These are phyloP conservation scores for Pangasius krempfi DNA, from an alignment of 2,797 vertebrate genomes.

Conservation along the genomic window DNA sequence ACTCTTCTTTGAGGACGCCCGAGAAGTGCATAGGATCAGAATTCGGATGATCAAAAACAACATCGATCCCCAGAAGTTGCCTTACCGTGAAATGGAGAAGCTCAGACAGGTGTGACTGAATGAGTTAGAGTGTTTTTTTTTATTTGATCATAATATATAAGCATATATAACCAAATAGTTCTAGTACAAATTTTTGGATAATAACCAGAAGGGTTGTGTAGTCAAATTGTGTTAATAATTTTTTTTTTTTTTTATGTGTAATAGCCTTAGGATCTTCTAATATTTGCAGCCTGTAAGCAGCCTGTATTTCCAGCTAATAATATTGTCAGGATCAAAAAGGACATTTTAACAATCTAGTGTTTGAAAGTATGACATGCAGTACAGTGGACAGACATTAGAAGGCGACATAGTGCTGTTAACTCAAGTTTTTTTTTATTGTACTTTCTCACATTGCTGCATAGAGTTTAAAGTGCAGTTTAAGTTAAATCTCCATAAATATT, in stretches of 20 bases:
- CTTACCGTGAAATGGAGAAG: constrained; percentile 92
- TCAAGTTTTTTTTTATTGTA: neutral
- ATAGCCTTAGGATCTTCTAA: neutral
- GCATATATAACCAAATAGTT: neutral
- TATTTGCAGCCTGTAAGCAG: neutral
- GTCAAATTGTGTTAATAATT: neutral
- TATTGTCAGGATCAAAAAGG: neutral
- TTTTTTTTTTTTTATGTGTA: neutral
- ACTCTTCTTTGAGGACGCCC: constrained; percentile 77
- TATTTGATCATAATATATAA: neutral
- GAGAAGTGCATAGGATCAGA: constrained; percentile 78
- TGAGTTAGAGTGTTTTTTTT: neutral
- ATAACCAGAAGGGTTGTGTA: neutral
- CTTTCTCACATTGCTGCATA: neutral
- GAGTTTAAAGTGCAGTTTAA: neutral
- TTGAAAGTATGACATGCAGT: neutral
- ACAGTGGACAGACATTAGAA: neutral
- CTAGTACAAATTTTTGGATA: neutral
- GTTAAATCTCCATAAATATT: neutral
- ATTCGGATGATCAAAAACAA: constrained; percentile 69
- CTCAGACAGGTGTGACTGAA: constrained; percentile 81
- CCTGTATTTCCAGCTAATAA: neutral
- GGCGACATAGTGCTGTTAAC: neutral
- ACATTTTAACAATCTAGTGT: neutral
- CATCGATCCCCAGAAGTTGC: constrained; percentile 74